Percentiles rank a stretch among this genome's conserved stretches.
Conservation (phyloP, 2,113 vertebrate species). For the Trogon surrucura region DNA sequence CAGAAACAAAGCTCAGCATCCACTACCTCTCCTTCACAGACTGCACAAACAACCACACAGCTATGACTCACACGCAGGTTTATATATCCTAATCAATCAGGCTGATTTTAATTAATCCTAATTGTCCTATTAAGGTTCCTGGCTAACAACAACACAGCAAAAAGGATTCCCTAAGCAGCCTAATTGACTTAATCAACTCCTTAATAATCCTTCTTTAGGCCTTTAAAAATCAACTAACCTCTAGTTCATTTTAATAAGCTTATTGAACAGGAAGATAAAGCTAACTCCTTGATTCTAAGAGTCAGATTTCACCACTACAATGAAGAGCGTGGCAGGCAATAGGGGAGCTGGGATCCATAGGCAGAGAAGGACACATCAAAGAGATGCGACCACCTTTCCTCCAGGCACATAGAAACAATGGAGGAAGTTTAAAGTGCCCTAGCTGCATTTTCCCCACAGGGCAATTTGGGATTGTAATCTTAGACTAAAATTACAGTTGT, state of each 20-base stretch:
- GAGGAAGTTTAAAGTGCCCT: background rate
- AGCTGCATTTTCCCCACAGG: background rate
- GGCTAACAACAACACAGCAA: conserved; percentile 56
- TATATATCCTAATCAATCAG: conserved; percentile 63
- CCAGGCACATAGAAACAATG: background rate
- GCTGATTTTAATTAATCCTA: conserved; percentile 72
- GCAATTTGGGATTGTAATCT: background rate
- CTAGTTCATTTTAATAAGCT: conserved; percentile 61
- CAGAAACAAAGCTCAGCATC: background rate
- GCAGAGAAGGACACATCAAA: background rate
- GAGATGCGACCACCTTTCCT: background rate
- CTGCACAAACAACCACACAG: background rate
- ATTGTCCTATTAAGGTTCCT: conserved; percentile 65
- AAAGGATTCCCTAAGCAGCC: conserved; percentile 52
- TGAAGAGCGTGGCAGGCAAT: background rate
- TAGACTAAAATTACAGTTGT: background rate
- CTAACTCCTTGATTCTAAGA: background rate
- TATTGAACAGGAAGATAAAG: conserved; percentile 15
- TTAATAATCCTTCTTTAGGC: conserved; percentile 63
- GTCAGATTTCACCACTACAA: background rate
- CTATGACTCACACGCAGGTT: background rate
- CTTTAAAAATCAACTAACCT: conserved; percentile 52
- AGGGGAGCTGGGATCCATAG: background rate
- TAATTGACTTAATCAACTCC: conserved; percentile 70
- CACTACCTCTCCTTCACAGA: background rate